These are phyloP conservation scores for Leptinotarsa tumamoca DNA, from an alignment of 2,888 invertebrate genomes.

Conservation along the genomic window DNA sequence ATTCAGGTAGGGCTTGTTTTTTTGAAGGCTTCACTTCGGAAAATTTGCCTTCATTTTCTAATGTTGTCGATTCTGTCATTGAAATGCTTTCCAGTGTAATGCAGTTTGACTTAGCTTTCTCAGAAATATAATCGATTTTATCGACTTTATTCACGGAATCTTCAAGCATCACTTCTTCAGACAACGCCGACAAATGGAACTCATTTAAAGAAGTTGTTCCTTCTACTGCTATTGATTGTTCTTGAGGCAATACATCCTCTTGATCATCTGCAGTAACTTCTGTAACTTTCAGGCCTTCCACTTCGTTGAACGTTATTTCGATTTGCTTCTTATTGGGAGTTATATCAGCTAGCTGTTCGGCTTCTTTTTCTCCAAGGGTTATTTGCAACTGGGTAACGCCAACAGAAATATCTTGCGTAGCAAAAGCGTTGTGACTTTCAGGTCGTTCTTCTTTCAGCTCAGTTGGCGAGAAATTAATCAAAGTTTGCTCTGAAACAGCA, in stretches of 20 bases:
- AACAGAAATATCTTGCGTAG: conserved; percentile 66
- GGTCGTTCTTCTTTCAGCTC: conserved; percentile 65
- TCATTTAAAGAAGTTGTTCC: conserved; percentile 69
- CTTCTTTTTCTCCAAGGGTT: conserved; percentile 69
- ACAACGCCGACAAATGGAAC: conserved; percentile 71
- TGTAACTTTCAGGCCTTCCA: conserved; percentile 72
- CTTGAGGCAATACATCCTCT: conserved; percentile 67
- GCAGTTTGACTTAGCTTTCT: conserved; percentile 52
- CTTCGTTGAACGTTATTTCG: conserved; percentile 69
- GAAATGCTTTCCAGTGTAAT: conserved; percentile 71
- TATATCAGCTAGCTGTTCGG: conserved; percentile 63
- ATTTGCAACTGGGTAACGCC: conserved; percentile 67
- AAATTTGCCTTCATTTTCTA: conserved; percentile 72
- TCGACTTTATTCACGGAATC: conserved; percentile 60
- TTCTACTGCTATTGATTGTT: conserved; percentile 65
- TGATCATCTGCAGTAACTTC: conserved; percentile 69
- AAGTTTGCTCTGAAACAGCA: conserved; percentile 67
- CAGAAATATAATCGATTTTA: conserved; percentile 44
- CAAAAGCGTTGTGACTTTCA: conserved; percentile 64
- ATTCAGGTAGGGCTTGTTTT: conserved; percentile 67
- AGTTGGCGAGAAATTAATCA: conserved; percentile 66
- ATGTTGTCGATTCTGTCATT: conserved; percentile 69
- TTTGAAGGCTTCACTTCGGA: conserved; percentile 64
- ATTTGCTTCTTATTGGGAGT: conserved; percentile 71
- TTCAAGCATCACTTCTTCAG: conserved; percentile 70